These are phyloP conservation scores for Ataeniobius toweri DNA, from an alignment of 2,797 vertebrate genomes.

Conservation along the genomic window DNA sequence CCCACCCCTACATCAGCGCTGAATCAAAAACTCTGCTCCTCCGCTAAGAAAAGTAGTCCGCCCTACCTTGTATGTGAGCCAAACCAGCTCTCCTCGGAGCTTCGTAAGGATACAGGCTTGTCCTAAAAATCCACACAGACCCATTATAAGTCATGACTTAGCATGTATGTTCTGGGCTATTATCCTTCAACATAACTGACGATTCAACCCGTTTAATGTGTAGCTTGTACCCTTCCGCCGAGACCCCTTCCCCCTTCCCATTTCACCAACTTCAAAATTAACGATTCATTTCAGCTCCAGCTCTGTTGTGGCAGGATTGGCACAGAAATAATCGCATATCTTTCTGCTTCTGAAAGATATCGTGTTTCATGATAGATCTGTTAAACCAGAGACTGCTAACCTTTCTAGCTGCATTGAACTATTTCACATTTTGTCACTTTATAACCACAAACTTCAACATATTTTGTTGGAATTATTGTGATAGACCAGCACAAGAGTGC, in stretches of 20 bases:
- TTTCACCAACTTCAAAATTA: slow-evolving; percentile 70
- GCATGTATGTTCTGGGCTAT: background rate
- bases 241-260: slow-evolving; percentile 64
- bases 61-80: slow-evolving; percentile 30
- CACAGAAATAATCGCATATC: slow-evolving; percentile 6
- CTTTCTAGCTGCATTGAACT: background rate
- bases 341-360: background rate
- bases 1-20: slow-evolving; percentile 61
- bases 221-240: slow-evolving; percentile 71
- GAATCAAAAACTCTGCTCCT: slow-evolving; percentile 63
- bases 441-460: background rate
- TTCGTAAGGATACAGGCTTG: background rate
- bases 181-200: slow-evolving; percentile 36
- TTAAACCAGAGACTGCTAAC: background rate
- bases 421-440: background rate
- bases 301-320: slow-evolving; percentile 17
- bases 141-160: slow-evolving; percentile 8
- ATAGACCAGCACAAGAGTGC: background rate
- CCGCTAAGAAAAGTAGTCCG: slow-evolving; percentile 82
- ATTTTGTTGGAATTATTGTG: background rate
- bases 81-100: background rate
- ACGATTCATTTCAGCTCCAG: slow-evolving; percentile 64
- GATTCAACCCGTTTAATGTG: slow-evolving; percentile 44
- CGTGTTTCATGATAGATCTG: background rate
- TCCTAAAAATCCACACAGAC: background rate